Percentiles rank a stretch among this genome's conserved stretches.
phyloP scores from a whole-genome alignment of 2,888 invertebrate genomes.

The Ornithoptera priamus region DNA sequence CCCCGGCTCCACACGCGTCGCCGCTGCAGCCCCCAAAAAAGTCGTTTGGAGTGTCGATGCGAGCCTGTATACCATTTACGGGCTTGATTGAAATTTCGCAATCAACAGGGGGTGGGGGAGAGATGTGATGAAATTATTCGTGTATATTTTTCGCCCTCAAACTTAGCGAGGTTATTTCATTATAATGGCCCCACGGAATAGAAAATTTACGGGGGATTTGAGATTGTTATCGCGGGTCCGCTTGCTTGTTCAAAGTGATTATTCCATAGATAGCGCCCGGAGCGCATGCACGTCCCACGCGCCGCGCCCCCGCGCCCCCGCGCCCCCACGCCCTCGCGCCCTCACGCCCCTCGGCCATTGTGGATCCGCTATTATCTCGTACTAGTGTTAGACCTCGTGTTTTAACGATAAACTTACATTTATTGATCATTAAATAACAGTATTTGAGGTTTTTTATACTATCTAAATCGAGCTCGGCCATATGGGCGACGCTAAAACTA shows the following conservation, averaged over 20 bases:
- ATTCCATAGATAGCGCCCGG: slow-evolving; percentile 67
- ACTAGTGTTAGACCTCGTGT: slow-evolving; percentile 16
- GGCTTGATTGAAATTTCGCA: slow-evolving; percentile 79
- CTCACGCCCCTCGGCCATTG: slow-evolving; percentile 1
- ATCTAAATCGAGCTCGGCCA: too few species aligned
- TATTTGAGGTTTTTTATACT: background rate
- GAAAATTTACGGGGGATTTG: slow-evolving; percentile 76
- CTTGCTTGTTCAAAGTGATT: slow-evolving; percentile 79
- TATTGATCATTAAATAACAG: slow-evolving; percentile 12
- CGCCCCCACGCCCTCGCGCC: too few species aligned
- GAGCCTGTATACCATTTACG: slow-evolving; percentile 76
- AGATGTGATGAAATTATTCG: slow-evolving; percentile 75
- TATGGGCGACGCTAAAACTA: too few species aligned
- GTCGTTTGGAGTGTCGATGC: slow-evolving; percentile 73
- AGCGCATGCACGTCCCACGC: slow-evolving; percentile 69
- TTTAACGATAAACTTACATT: slow-evolving; percentile 20
- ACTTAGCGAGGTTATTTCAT: slow-evolving; percentile 65
- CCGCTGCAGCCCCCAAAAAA: slow-evolving; percentile 68
- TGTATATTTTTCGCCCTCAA: slow-evolving; percentile 72
- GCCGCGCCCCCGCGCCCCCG: slow-evolving; percentile 37
- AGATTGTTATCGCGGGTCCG: slow-evolving; percentile 73
- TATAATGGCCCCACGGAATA: slow-evolving; percentile 69
- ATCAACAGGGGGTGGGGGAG: slow-evolving; percentile 69
- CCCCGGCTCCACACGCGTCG: slow-evolving; percentile 38
- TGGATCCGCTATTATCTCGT: slow-evolving; percentile 23